Evolutionary conservation across 1,140 invertebrate species (phyloP), one percentile per base, ranked within the genome.

Genomic region (Apis cerana): DNA sequence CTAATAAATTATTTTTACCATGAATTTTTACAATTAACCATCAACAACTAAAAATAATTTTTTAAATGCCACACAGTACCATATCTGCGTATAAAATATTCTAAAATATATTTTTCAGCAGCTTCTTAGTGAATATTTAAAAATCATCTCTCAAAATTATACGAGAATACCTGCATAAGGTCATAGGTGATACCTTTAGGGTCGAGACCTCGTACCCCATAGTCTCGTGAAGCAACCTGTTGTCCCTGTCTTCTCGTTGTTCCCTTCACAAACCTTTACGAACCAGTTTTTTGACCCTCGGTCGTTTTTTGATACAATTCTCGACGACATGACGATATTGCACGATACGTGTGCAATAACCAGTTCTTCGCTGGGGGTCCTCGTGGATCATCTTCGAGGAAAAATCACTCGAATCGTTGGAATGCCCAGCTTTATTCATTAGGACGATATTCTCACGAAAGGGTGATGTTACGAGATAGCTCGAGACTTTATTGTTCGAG

Each of bases 401-500:
- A 75, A 50, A 33, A 76, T 69, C n/a, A 19, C 27, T 68, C 59
- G 50, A 19, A 64, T 17, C 27, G 75, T n/a, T 59, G 19, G 67
- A 64, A 65, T 64, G 72, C 58, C 72, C 83, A 86, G 91, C 90
- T 91, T 91, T 91, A 91, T 92, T 92, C 91, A 91, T 91, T 87
- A 90, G 89, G 65, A 23, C 7, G 13, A 70, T 76, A 81, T 91
- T 92, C 91, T 89, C 91, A 91, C 87, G 85, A 83, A 71, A 71
- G 80, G 72, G 33, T 72, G 21, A 23, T 43, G 64, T 62, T 74
- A 70, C 27, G 12, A 17, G 56, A 48, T 23, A 59, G 58, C 69
- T 50, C 54, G 33, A 68, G 62, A 75, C 23, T 17, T 56, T 48
- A 52, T 58, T 65, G 76, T 78, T 23, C 19, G 69, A 15, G 50